Conservation (phyloP, 2,888 invertebrate genomes). For the Adelognathus sp. region DNA sequence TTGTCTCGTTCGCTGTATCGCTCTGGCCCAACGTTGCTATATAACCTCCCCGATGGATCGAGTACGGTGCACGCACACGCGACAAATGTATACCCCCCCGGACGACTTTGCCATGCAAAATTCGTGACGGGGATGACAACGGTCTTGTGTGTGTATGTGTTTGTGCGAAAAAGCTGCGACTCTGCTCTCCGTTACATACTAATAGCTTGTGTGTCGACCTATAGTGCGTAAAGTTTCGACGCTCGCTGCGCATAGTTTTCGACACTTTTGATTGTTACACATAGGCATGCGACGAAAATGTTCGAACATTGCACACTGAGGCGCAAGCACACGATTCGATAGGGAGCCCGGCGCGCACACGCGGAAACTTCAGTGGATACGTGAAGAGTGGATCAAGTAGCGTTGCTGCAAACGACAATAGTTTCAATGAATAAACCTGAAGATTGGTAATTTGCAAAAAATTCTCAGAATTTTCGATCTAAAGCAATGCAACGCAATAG, state of each 20-base stretch:
- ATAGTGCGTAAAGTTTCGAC: conserved; percentile 68
- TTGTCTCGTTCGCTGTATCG: conserved; percentile 29
- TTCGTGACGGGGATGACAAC: conserved; percentile 11
- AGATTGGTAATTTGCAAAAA: no score
- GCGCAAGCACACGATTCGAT: conserved; percentile 22
- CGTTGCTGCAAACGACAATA: no score
- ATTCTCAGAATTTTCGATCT: no score
- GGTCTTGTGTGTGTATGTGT: no score
- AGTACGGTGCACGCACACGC: not conserved
- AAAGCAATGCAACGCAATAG: no score
- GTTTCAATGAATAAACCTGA: no score
- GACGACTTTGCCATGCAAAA: not conserved
- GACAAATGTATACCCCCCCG: not conserved
- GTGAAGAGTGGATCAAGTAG: conserved; percentile 26
- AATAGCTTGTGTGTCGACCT: conserved; percentile 64
- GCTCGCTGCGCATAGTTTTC: conserved; percentile 63
- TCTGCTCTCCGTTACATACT: conserved; percentile 55
- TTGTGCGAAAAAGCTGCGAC: conserved; percentile 21
- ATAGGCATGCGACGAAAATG: conserved; percentile 12
- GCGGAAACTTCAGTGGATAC: conserved; percentile 33
- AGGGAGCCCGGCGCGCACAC: conserved; percentile 37
- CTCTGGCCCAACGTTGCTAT: not conserved
- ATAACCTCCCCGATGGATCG: conserved; percentile 30
- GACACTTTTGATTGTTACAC: conserved; percentile 59
- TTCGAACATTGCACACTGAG: not conserved